A percentile compares a stretch with the other conserved stretches of the same genome.
Conservation (phyloP, 2,888 invertebrate species). For the Coelopa pilipes region DNA sequence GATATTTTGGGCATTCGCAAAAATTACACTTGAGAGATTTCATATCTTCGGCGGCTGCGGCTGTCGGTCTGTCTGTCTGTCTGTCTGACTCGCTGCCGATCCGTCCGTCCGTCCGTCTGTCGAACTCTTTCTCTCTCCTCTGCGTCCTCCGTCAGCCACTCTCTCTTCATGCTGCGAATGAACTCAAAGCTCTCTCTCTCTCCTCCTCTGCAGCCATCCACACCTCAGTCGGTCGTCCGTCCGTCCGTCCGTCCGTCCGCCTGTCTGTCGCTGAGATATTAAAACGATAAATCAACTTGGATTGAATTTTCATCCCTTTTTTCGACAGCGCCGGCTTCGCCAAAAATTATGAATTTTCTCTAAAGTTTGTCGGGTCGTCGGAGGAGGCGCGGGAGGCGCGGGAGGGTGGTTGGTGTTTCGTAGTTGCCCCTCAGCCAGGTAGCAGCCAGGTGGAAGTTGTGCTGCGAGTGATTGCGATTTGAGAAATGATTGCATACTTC, state of each 20-base stretch:
- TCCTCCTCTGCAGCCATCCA: too few species aligned
- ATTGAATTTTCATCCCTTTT: constrained; percentile 54
- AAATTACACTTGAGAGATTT: constrained; percentile 40
- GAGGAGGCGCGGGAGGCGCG: constrained; percentile 15
- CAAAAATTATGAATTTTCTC: constrained; percentile 44
- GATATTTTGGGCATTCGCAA: constrained; percentile 24
- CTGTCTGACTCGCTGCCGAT: constrained; percentile 29
- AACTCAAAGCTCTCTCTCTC: too few species aligned
- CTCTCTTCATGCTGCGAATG: too few species aligned
- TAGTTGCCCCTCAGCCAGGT: too few species aligned
- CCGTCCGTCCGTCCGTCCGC: neutral
- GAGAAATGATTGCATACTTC: neutral
- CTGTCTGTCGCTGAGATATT: constrained; percentile 49
- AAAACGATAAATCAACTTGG: constrained; percentile 61
- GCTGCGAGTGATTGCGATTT: neutral
- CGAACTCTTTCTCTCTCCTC: neutral
- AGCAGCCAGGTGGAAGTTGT: too few species aligned
- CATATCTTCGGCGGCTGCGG: constrained; percentile 13
- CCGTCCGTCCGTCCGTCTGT: too few species aligned
- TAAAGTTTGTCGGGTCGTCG: constrained; percentile 35
- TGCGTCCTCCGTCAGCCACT: neutral
- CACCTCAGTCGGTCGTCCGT: constrained; percentile 6
- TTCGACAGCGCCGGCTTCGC: constrained; percentile 40
- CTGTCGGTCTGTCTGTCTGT: constrained; percentile 35
- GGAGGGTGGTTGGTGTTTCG: neutral